These are phyloP conservation scores for Archips xylosteana DNA, from an alignment of 2,888 invertebrate genomes.

Conservation along the genomic window DNA sequence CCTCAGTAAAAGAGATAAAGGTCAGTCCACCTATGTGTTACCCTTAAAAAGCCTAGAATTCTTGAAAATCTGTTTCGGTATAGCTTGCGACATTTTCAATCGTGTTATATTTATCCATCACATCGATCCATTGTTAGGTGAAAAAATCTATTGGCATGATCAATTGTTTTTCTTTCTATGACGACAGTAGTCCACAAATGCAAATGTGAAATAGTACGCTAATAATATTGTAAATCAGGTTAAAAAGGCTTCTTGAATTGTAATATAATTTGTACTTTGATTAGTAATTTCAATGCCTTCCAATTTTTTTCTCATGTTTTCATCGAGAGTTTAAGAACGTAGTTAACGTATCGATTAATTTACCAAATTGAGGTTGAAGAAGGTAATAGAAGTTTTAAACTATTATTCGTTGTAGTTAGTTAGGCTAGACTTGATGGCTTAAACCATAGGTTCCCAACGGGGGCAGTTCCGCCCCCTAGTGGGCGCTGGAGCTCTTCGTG, in stretches of 20 bases:
- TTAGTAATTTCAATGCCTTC: not conserved
- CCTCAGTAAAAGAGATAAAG: not conserved
- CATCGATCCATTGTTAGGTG: not conserved
- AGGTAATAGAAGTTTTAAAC: too few species aligned
- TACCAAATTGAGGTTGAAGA: too few species aligned
- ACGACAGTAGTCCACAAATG: not conserved
- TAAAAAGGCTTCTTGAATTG: not conserved
- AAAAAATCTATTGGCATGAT: not conserved
- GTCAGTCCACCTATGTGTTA: not conserved
- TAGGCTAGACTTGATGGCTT: too few species aligned
- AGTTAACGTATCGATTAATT: too few species aligned
- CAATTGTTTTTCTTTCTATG: not conserved
- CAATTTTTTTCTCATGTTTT: not conserved
- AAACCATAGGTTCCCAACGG: too few species aligned
- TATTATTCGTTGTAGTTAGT: too few species aligned
- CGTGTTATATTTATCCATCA: not conserved
- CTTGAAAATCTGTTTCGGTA: not conserved
- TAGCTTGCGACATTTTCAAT: not conserved
- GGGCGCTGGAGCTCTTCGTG: too few species aligned
- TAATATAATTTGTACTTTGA: not conserved
- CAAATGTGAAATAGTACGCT: not conserved
- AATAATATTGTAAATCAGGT: not conserved
- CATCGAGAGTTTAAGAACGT: too few species aligned
- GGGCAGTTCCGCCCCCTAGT: too few species aligned
- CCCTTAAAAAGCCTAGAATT: not conserved